A percentile compares a stretch with the other conserved stretches of the same genome.
Evolutionary conservation across 2,888 invertebrate species (phyloP).

Genomic region (Branchinecta sandiegonensis): DNA sequence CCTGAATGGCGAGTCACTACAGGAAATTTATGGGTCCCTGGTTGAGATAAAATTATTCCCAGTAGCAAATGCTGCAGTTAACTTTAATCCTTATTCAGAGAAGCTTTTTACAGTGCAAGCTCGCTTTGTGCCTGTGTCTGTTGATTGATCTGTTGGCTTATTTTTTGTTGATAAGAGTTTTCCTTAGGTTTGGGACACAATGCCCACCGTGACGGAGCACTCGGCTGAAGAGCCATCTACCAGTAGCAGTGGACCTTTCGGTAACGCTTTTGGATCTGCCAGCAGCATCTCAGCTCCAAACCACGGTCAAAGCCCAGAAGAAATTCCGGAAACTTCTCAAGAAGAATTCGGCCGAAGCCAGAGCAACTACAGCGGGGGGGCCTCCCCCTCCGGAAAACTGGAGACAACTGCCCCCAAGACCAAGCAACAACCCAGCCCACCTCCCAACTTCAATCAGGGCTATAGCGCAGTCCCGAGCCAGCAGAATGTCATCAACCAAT

Average conservation of each 20-base stretch:
- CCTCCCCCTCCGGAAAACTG: not conserved
- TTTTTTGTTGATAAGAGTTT: constrained; percentile 9
- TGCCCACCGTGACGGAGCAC: constrained; percentile 32
- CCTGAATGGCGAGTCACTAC: too few relatives aligned
- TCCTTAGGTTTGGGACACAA: constrained; percentile 53
- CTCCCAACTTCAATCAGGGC: constrained; percentile 23
- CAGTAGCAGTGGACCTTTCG: constrained; percentile 17
- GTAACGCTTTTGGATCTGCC: constrained; percentile 21
- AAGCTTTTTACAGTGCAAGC: too few relatives aligned
- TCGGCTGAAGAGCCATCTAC: constrained; percentile 28
- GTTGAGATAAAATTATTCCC: too few relatives aligned
- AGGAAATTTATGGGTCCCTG: too few relatives aligned
- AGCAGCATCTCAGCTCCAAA: constrained; percentile 27
- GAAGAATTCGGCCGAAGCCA: not conserved
- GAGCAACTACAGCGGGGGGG: not conserved
- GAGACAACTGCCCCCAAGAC: not conserved
- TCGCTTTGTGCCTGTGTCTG: too few relatives aligned
- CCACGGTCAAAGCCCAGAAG: constrained; percentile 26
- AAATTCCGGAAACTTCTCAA: constrained; percentile 25
- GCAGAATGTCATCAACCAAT: constrained; percentile 30
- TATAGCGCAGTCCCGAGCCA: constrained; percentile 23
- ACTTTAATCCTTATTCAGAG: too few relatives aligned
- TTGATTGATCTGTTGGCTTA: too few relatives aligned
- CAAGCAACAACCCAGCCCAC: constrained; percentile 32
- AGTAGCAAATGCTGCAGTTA: too few relatives aligned